phyloP scores from a whole-genome alignment of 2,888 invertebrate species.

The Hirtodrosophila trivittata region DNA sequence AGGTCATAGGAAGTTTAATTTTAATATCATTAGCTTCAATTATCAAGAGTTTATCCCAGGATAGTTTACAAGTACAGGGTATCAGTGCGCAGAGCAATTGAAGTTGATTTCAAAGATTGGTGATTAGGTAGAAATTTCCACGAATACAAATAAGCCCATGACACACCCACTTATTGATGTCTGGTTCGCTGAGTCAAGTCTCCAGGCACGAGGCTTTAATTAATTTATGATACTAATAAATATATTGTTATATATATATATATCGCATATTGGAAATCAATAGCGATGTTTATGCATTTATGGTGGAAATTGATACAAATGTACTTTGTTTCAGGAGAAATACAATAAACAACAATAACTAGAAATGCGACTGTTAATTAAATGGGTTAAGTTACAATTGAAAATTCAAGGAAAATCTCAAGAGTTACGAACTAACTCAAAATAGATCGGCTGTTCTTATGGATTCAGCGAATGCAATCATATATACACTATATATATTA shows the following conservation, averaged over 20 bases:
- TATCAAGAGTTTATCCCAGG: too few species aligned
- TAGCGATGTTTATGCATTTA: slow-evolving; percentile 30
- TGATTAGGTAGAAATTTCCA: slow-evolving; percentile 20
- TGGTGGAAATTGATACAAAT: slow-evolving; percentile 1
- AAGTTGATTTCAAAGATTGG: slow-evolving; percentile 6
- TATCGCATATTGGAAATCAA: slow-evolving; percentile 14
- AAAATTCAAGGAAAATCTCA: too few species aligned
- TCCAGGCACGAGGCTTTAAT: slow-evolving; percentile 15
- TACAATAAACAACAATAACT: slow-evolving; percentile 20
- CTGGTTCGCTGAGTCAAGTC: slow-evolving; percentile 18
- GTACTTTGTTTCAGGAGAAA: not conserved
- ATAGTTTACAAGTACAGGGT: too few species aligned
- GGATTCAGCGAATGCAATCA: too few species aligned
- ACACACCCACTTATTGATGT: slow-evolving; percentile 42
- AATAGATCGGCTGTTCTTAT: too few species aligned
- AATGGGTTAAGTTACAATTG: too few species aligned
- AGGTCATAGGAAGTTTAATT: too few species aligned
- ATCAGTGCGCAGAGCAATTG: too few species aligned
- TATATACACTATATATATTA: too few species aligned
- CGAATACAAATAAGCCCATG: not conserved
- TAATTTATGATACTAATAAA: slow-evolving; percentile 26
- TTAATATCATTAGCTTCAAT: too few species aligned
- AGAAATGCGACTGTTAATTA: too few species aligned
- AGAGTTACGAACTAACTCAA: too few species aligned
- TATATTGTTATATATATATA: not conserved